Evolutionary conservation across 2,888 invertebrate species (phyloP).

Genomic region (Ecliptopera silaceata): DNA sequence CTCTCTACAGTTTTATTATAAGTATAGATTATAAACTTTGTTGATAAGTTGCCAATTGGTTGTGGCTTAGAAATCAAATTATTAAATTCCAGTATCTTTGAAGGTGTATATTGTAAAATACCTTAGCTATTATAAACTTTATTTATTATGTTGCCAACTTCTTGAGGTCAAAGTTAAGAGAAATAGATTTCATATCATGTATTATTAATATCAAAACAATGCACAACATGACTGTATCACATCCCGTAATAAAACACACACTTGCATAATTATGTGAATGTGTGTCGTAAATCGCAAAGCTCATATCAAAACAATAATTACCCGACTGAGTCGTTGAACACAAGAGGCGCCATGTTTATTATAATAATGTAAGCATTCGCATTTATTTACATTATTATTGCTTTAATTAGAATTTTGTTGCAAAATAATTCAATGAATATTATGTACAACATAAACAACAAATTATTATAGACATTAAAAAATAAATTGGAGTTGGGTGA

Average conservation of each 20-base stretch:
- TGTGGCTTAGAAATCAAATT: too few relatives aligned
- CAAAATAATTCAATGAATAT: conserved; percentile 15
- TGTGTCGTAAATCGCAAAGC: conserved; percentile 48
- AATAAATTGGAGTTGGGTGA: too few relatives aligned
- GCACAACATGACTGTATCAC: neutral
- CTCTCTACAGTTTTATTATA: too few relatives aligned
- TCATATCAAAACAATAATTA: conserved; percentile 61
- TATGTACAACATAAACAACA: neutral
- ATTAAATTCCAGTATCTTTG: too few relatives aligned
- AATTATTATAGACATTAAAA: neutral
- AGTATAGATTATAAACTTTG: too few relatives aligned
- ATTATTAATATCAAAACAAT: neutral
- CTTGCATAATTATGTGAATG: conserved; percentile 16
- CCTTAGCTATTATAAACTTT: too few relatives aligned
- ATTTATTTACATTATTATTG: conserved; percentile 22
- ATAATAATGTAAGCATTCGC: conserved; percentile 37
- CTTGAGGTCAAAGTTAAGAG: too few relatives aligned
- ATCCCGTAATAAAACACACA: conserved; percentile 20
- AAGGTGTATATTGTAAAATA: too few relatives aligned
- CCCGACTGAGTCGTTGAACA: conserved; percentile 54
- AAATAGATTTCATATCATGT: too few relatives aligned
- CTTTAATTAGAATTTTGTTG: conserved; percentile 27
- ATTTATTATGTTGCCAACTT: too few relatives aligned
- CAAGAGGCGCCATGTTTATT: conserved; percentile 64
- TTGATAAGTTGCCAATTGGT: too few relatives aligned